Percentiles rank a stretch among this genome's conserved stretches.
Evolutionary conservation across 2,113 vertebrate genomes (phyloP).

Genomic region (Odocoileus hemionus): DNA sequence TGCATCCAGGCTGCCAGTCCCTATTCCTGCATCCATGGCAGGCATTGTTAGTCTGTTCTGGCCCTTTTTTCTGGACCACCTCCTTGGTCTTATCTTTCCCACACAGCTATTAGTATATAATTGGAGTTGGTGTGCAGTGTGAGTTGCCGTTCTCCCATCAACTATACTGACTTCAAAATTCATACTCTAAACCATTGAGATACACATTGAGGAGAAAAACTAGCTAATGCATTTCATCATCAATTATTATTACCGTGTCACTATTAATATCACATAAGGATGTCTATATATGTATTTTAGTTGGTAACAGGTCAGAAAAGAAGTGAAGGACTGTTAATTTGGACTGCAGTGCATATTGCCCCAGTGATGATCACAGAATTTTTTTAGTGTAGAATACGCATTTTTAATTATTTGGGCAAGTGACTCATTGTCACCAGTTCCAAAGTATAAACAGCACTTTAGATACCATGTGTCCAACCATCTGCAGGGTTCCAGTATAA

Average conservation of each 20-base stretch:
- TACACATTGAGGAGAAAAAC: not conserved
- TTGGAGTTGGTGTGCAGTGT: not conserved
- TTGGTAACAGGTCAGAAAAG: slow-evolving; percentile 55
- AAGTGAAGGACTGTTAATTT: not conserved
- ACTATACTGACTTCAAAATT: not conserved
- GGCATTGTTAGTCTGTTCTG: not conserved
- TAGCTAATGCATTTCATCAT: not conserved
- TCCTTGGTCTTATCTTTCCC: not conserved
- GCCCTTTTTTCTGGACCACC: not conserved
- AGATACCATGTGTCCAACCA: not conserved
- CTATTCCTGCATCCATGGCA: not conserved
- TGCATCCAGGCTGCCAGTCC: fast-evolving
- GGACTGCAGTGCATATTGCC: not conserved
- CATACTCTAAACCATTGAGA: not conserved
- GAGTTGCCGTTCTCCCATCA: not conserved
- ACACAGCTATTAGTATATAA: not conserved
- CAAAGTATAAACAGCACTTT: not conserved
- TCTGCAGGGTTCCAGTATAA: not conserved
- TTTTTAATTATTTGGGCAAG: slow-evolving; percentile 65
- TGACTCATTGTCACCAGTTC: not conserved
- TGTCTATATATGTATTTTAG: not conserved
- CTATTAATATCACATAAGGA: not conserved
- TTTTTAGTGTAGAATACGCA: not conserved
- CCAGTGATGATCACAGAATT: not conserved
- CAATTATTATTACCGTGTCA: slow-evolving; percentile 17